phyloP scores from a whole-genome alignment of 2,113 vertebrate species.

The Coreoperca whiteheadi region DNA sequence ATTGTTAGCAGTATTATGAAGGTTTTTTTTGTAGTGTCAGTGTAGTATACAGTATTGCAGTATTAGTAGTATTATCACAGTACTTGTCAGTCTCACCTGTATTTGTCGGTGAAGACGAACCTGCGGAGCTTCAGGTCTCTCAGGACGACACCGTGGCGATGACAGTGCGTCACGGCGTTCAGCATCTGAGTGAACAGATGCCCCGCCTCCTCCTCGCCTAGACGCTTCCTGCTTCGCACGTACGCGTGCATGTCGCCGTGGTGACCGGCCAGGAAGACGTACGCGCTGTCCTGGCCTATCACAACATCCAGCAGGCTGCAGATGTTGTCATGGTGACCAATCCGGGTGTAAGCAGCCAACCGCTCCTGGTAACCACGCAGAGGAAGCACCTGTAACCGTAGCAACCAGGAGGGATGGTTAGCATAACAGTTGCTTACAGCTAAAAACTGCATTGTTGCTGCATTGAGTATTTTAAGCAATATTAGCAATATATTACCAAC shows the following conservation, averaged over 20 bases:
- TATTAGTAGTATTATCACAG: background rate
- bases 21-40: background rate
- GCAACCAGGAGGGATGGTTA: background rate
- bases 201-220: conserved; percentile 84
- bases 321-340: conserved; percentile 83
- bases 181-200: conserved; percentile 88
- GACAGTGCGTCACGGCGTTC: conserved; percentile 83
- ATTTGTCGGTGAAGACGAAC: conserved; percentile 86
- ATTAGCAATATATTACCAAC: background rate
- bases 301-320: conserved; percentile 83
- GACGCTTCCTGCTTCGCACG: conserved; percentile 81
- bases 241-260: conserved; percentile 89
- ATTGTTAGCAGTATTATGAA: background rate
- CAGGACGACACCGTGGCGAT: conserved; percentile 84
- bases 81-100: conserved; percentile 80
- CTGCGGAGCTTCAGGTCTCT: conserved; percentile 89
- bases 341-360: conserved; percentile 80
- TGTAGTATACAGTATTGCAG: background rate
- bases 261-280: conserved; percentile 83
- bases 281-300: conserved; percentile 74
- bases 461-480: background rate
- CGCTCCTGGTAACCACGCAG: conserved; percentile 79
- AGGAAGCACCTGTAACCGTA: conserved; percentile 82
- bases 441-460: background rate
- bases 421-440: background rate